Evolutionary conservation across 2,113 vertebrate species (phyloP), one percentile per base, ranked within the genome.

Genomic region (Pterocles orientalis): DNA sequence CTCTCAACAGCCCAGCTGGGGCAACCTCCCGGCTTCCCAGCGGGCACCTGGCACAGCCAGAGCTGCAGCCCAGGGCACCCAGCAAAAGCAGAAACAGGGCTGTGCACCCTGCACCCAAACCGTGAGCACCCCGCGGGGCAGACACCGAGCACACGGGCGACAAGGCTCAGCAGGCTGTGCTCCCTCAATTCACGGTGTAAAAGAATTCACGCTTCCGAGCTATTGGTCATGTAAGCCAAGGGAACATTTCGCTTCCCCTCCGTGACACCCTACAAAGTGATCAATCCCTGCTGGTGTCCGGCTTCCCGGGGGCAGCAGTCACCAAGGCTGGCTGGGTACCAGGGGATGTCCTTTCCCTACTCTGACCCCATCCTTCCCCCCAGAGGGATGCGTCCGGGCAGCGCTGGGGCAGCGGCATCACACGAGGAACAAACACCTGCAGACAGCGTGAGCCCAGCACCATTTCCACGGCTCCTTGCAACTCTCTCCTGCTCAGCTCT

Each of bases 311-410:
- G 10, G 9, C 4, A 72, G 15, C 3, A 62, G 34, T 10, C 72
- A 84, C 58, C 19, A 71, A 28, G 77, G 26, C 48, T 77, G 39
- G 21, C 34, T 28, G 4, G 5, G 17, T 39, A 23, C 28, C 45
- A 64, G 20, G 34, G 24, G 16, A 8, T 0, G 4, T 34, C 48
- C 16, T 56, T 75, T n/a, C 43, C 39, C 54, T 57, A 24, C 48
- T 7, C 68, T 64, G 60, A 34, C 43, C 51, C 20, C 48, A 5
- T 12, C 36, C 4, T 18, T 72, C 50, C 58, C 26, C 3, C 0
- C 20, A 19, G 72, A 60, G 5, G 15, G 41, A 12, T 1, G 18
- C 1, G 6, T 15, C 18, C 17, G 4, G 23, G 19, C 0, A 0
- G 28, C 34, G 31, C 20, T 57, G 43, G 36, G 57, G 12, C 39